phyloP scores from a whole-genome alignment of 2,797 vertebrate genomes.

The Falco novaeseelandiae region DNA sequence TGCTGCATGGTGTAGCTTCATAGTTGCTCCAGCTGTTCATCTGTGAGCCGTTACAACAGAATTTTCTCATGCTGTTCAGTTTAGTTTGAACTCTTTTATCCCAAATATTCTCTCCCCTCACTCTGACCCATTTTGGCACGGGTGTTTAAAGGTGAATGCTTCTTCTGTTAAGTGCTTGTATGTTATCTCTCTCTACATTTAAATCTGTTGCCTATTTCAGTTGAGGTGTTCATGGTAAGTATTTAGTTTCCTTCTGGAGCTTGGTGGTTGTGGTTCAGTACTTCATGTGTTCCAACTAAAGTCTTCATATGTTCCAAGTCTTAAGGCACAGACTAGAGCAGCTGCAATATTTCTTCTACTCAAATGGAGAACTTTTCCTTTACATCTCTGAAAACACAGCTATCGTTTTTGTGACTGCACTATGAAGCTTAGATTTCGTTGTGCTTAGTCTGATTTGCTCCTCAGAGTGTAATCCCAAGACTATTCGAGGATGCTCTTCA shows the following conservation, averaged over 20 bases:
- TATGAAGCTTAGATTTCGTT: neutral
- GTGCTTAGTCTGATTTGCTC: neutral
- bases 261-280: neutral
- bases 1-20: neutral
- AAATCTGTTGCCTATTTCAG: neutral
- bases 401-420: neutral
- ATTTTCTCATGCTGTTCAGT: neutral
- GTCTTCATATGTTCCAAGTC: neutral
- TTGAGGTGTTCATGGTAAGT: neutral
- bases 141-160: neutral
- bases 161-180: neutral
- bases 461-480: neutral
- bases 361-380: neutral
- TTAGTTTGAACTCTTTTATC: neutral
- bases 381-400: neutral
- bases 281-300: neutral
- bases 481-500: neutral
- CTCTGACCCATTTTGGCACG: neutral
- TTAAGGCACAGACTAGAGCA: neutral
- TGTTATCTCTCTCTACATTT: neutral
- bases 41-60: neutral
- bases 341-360: neutral
- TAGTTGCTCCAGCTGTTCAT: neutral
- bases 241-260: neutral
- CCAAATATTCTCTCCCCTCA: neutral